These are phyloP conservation scores for Aegithalos caudatus DNA, from an alignment of 2,113 vertebrate genomes.

Conservation along the genomic window DNA sequence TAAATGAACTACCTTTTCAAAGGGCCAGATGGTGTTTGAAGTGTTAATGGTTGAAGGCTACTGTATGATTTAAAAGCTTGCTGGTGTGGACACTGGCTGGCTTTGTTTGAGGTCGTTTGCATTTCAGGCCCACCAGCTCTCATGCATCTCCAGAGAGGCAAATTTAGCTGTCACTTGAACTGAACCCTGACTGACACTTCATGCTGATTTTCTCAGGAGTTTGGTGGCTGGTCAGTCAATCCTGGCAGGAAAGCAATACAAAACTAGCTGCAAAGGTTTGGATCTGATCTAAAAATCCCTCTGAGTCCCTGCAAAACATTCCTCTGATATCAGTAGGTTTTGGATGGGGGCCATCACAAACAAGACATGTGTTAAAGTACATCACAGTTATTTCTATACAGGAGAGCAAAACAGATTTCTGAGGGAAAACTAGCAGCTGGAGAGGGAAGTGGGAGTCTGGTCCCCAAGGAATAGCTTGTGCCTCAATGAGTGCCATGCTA, in stretches of 20 bases:
- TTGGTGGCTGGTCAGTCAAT: conserved; percentile 29
- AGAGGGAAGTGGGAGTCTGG: neutral
- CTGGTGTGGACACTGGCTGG: conserved; percentile 14
- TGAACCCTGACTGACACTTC: conserved; percentile 54
- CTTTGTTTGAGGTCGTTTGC: neutral
- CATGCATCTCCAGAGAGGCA: conserved; percentile 15
- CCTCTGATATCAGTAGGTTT: conserved; percentile 38
- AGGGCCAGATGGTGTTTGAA: neutral
- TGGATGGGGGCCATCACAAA: conserved; percentile 44
- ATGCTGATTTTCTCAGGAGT: conserved; percentile 29
- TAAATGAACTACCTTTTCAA: conserved; percentile 26
- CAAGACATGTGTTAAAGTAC: neutral
- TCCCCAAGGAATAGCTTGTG: neutral
- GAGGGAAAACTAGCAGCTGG: neutral
- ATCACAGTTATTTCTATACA: conserved; percentile 50
- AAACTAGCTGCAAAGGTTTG: conserved; percentile 7
- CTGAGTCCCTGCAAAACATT: conserved; percentile 7
- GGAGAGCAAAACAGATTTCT: conserved; percentile 39
- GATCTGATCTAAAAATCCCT: conserved; percentile 14
- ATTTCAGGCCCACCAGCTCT: conserved; percentile 17
- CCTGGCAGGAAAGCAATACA: neutral
- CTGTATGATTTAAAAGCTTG: conserved; percentile 4
- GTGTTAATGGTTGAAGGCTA: conserved; percentile 43
- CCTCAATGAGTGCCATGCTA: neutral
- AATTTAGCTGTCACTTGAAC: conserved; percentile 22